These are phyloP conservation scores for Philopotamus ludificatus DNA, from an alignment of 1,140 invertebrate species.

Conservation along the genomic window DNA sequence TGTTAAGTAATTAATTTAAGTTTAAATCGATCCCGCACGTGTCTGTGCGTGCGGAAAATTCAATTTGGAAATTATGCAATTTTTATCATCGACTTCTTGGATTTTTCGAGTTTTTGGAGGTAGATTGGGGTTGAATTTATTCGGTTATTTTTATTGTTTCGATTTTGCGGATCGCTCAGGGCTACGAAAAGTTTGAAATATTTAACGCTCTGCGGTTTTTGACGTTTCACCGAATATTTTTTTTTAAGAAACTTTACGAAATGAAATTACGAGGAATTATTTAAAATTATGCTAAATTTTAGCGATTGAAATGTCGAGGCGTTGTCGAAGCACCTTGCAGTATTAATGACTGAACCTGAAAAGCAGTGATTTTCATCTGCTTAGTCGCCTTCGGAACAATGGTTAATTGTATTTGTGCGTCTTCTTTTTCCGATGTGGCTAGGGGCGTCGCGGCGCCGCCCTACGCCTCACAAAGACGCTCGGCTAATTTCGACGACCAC, in stretches of 20 bases:
- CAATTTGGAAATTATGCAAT: no score
- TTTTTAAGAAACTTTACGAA: slow-evolving; percentile 20
- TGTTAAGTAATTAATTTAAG: background rate
- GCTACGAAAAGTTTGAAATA: slow-evolving; percentile 10
- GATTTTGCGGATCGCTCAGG: background rate
- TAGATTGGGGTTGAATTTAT: background rate
- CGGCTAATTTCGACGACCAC: background rate
- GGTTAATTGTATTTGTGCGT: no score
- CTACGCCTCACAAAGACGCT: background rate
- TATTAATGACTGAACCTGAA: no score
- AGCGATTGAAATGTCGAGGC: no score
- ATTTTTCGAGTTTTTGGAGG: no score
- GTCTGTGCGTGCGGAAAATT: background rate
- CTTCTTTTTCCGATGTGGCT: no score
- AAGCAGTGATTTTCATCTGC: no score
- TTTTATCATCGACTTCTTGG: no score
- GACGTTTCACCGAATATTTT: slow-evolving; percentile 1
- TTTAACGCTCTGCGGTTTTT: slow-evolving; percentile 23
- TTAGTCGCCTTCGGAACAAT: no score
- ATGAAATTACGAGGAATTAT: no score
- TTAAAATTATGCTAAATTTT: no score
- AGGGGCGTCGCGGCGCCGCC: no score
- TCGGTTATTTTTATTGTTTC: background rate
- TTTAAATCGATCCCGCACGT: background rate
- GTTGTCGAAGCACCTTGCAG: slow-evolving; percentile 10